Conservation (phyloP, 2,888 invertebrate genomes). For the Drosophila mimetica region DNA sequence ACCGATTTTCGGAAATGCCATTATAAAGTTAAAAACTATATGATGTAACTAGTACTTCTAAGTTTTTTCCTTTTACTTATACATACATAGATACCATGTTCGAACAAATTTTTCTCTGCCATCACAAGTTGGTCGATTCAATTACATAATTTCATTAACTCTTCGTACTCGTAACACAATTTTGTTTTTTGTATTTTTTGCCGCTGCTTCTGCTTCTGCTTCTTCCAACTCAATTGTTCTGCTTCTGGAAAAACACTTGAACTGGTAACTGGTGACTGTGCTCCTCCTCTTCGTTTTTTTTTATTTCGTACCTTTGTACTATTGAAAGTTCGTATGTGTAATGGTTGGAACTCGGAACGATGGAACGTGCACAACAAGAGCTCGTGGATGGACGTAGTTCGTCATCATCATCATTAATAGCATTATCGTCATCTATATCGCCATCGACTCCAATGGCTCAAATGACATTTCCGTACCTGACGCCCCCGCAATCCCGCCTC, state of each 20-base stretch:
- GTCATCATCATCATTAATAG: constrained; percentile 65
- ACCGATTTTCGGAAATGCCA: too few relatives aligned
- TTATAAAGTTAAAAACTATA: too few relatives aligned
- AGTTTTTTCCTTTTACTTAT: too few relatives aligned
- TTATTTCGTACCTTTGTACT: constrained; percentile 27
- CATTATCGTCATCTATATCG: constrained; percentile 54
- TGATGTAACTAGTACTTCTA: too few relatives aligned
- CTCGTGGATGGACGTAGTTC: constrained; percentile 58
- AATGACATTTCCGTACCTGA: constrained; percentile 52
- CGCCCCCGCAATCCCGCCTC: constrained; percentile 1
- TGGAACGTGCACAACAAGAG: constrained; percentile 72
- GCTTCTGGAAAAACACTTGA: constrained; percentile 66
- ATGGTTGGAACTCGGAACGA: constrained; percentile 26
- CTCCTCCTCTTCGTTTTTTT: constrained; percentile 24
- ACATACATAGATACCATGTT: too few relatives aligned
- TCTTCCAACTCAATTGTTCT: constrained; percentile 34
- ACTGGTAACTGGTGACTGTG: constrained; percentile 56
- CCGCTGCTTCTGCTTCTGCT: constrained; percentile 4
- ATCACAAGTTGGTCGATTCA: constrained; percentile 34
- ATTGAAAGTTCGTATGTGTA: constrained; percentile 38
- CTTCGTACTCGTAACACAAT: constrained; percentile 31
- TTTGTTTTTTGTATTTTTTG: constrained; percentile 32
- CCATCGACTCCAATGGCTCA: constrained; percentile 43
- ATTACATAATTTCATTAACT: constrained; percentile 67
- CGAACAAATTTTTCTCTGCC: too few relatives aligned